Percentiles rank a stretch among this genome's conserved stretches.
Evolutionary conservation across 2,113 vertebrate genomes (phyloP).

Genomic region (Dendrocopos noguchii): DNA sequence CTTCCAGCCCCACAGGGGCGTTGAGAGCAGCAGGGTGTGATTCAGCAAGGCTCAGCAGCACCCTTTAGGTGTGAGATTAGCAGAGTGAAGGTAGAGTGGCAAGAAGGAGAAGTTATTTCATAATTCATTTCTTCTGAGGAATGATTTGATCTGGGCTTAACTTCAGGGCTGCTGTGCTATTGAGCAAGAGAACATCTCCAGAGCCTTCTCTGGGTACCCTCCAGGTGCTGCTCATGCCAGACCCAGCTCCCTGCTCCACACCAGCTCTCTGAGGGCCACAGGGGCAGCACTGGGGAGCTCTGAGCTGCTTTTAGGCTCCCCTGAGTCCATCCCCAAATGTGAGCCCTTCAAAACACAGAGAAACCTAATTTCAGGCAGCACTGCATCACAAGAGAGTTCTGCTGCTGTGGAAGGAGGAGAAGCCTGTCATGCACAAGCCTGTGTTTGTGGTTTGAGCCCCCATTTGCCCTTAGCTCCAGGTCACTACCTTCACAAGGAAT

Average conservation of each 20-base stretch:
- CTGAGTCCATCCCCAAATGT: not conserved
- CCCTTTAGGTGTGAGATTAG: not conserved
- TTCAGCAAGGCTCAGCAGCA: not conserved
- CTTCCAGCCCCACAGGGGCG: not conserved
- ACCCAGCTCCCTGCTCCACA: rapidly evolving
- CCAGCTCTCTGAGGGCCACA: not conserved
- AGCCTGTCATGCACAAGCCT: rapidly evolving
- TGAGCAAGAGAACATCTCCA: not conserved
- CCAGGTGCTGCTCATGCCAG: rapidly evolving
- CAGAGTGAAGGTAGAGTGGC: not conserved
- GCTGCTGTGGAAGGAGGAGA: not conserved
- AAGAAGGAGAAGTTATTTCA: slow-evolving; percentile 1
- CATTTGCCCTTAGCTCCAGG: not conserved
- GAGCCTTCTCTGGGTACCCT: not conserved
- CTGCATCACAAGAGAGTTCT: not conserved
- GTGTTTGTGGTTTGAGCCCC: not conserved
- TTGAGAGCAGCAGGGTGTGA: not conserved
- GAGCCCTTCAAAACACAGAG: not conserved
- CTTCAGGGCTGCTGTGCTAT: not conserved
- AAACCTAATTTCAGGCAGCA: not conserved
- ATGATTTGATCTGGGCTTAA: not conserved
- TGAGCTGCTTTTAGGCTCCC: not conserved
- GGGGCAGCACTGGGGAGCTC: not conserved
- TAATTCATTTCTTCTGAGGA: slow-evolving; percentile 14
- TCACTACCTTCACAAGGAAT: not conserved